phyloP scores from a whole-genome alignment of 2,888 invertebrate genomes.

The Crematogaster levior region DNA sequence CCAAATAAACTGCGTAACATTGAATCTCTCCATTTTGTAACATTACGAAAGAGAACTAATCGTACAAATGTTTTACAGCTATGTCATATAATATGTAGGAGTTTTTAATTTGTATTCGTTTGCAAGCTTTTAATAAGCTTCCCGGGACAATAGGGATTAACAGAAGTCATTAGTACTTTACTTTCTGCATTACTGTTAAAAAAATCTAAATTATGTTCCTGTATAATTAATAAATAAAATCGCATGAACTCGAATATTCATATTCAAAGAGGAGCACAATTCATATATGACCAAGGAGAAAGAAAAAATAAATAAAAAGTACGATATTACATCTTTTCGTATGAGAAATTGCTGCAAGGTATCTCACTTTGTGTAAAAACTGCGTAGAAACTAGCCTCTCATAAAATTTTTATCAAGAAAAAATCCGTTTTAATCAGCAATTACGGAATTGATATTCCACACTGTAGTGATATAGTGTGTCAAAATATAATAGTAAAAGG shows the following conservation, averaged over 20 bases:
- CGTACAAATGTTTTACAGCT: not conserved
- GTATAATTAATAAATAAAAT: constrained; percentile 15
- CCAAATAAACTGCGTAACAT: not conserved
- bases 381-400: not conserved
- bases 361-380: not conserved
- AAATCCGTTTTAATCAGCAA: not conserved
- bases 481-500: not conserved
- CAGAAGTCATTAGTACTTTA: not conserved
- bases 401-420: not conserved
- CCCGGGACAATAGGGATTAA: not conserved
- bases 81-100: not conserved
- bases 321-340: not conserved
- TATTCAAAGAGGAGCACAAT: not conserved
- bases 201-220: constrained; percentile 5
- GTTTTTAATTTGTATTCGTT: not conserved
- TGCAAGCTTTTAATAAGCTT: constrained; percentile 11
- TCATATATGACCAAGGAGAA: not conserved
- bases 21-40: not conserved
- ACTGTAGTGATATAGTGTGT: not conserved
- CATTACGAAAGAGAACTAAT: not conserved
- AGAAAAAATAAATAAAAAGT: not conserved
- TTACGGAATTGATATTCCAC: not conserved
- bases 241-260: not conserved
- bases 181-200: not conserved
- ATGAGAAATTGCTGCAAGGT: not conserved